Evolutionary conservation across 2,888 invertebrate genomes (phyloP).

Genomic region (Polyploca ridens): DNA sequence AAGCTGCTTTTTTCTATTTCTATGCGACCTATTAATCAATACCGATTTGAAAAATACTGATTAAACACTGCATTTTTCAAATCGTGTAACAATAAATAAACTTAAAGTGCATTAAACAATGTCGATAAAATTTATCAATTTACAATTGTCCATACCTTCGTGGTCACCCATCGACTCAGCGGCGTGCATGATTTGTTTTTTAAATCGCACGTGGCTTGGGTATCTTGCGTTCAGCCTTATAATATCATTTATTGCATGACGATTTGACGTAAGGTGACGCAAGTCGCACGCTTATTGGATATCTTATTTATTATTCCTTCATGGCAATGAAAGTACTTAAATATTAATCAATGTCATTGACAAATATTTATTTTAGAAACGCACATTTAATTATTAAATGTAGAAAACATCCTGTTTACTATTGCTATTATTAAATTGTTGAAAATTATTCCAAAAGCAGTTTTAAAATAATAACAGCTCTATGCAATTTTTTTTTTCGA

Average conservation of each 20-base stretch:
- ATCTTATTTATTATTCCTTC: neutral
- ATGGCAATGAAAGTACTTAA: neutral
- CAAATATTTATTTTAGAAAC: conserved; percentile 4
- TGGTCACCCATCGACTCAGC: neutral
- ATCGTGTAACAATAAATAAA: neutral
- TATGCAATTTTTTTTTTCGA: no score
- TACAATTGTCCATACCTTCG: neutral
- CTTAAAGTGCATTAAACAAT: neutral
- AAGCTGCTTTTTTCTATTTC: no score
- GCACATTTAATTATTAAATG: neutral
- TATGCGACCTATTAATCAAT: no score
- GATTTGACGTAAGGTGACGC: conserved; percentile 2
- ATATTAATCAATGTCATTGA: neutral
- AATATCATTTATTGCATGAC: conserved; percentile 3
- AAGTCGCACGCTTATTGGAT: neutral
- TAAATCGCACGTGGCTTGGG: conserved; percentile 2
- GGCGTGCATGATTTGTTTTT: conserved; percentile 3
- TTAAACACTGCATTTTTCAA: neutral
- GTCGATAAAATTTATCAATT: conserved; percentile 3
- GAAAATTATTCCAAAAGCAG: neutral
- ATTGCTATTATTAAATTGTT: neutral
- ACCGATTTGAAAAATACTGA: no score
- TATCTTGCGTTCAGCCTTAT: neutral
- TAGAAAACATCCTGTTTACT: conserved; percentile 4
- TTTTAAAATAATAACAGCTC: no score